A percentile compares a stretch with the other conserved stretches of the same genome.
These are phyloP conservation scores for Melanotaenia duboulayi DNA, from an alignment of 2,113 vertebrate genomes.

Conservation along the genomic window DNA sequence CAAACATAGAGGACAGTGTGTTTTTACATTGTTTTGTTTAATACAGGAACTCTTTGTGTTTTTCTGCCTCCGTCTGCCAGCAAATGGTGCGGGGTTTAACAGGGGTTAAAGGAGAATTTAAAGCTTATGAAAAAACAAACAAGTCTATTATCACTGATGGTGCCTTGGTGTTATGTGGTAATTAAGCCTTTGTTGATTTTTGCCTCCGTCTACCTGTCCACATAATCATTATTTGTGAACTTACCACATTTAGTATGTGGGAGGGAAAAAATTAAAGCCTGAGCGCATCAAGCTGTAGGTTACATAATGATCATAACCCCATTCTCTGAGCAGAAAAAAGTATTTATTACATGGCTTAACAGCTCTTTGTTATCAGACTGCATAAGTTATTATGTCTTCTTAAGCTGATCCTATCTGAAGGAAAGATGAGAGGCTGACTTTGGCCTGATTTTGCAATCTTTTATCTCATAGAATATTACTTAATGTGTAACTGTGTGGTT, in stretches of 20 bases:
- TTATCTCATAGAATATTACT: conserved; percentile 33
- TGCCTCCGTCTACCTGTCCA: conserved; percentile 26
- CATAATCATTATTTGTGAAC: conserved; percentile 33
- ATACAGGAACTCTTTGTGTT: conserved; percentile 22
- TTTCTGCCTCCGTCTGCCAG: conserved; percentile 36
- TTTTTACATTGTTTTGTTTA: conserved; percentile 27
- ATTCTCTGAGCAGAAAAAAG: conserved; percentile 24
- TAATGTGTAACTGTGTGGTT: conserved; percentile 20
- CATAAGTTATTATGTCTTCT: conserved; percentile 28
- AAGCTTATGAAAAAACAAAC: conserved; percentile 54
- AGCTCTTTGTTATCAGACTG: conserved; percentile 39
- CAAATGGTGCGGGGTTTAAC: conserved; percentile 46
- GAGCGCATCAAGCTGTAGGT: conserved; percentile 19
- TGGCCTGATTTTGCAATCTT: conserved; percentile 52
- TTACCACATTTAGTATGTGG: conserved; percentile 37
- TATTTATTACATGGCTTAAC: conserved; percentile 39
- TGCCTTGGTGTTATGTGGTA: conserved; percentile 20
- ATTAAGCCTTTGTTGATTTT: conserved; percentile 47
- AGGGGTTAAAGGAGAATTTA: conserved; percentile 49
- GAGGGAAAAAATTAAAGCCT: conserved; percentile 35
- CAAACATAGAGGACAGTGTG: neutral
- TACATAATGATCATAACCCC: conserved; percentile 52
- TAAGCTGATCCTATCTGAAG: conserved; percentile 31
- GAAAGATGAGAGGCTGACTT: conserved; percentile 57
- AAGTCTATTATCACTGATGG: conserved; percentile 45